These are phyloP conservation scores for Lasiurus cinereus DNA, from an alignment of 2,113 vertebrate genomes.

Conservation along the genomic window DNA sequence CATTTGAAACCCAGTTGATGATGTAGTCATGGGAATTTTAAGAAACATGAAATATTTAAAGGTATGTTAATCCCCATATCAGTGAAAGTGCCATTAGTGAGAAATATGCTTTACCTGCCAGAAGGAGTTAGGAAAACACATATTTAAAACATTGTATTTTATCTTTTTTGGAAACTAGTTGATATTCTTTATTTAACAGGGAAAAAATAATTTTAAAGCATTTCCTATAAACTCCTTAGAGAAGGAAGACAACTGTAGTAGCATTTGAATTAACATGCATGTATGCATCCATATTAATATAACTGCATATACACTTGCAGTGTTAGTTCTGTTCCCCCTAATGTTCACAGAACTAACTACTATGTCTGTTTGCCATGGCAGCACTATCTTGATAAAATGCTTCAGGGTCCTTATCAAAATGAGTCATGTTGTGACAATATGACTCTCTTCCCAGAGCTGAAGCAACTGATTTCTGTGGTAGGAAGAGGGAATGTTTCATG, in stretches of 20 bases:
- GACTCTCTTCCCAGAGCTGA: constrained; percentile 56
- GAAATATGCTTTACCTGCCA: background rate
- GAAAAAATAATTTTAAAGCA: background rate
- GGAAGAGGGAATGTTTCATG: constrained; percentile 66
- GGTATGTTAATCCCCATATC: background rate
- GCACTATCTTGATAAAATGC: constrained; percentile 78
- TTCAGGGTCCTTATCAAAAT: constrained; percentile 66
- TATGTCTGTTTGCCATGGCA: constrained; percentile 82
- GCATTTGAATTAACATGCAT: background rate
- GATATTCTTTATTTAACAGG: background rate
- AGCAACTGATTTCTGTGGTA: constrained; percentile 66
- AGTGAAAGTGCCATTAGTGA: background rate
- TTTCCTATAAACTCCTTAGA: background rate
- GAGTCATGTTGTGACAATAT: constrained; percentile 77
- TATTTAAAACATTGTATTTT: constrained; percentile 45
- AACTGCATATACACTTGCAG: background rate
- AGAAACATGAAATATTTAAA: constrained; percentile 14
- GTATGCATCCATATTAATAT: background rate
- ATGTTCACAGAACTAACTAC: constrained; percentile 64
- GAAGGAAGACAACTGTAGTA: background rate
- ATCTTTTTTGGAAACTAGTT: constrained; percentile 18
- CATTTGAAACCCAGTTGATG: background rate
- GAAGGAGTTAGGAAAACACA: background rate
- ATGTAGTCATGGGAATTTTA: background rate
- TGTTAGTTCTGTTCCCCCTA: constrained; percentile 54